These are phyloP conservation scores for Austrolebias charrua DNA, from an alignment of 2,797 vertebrate genomes.

Conservation along the genomic window DNA sequence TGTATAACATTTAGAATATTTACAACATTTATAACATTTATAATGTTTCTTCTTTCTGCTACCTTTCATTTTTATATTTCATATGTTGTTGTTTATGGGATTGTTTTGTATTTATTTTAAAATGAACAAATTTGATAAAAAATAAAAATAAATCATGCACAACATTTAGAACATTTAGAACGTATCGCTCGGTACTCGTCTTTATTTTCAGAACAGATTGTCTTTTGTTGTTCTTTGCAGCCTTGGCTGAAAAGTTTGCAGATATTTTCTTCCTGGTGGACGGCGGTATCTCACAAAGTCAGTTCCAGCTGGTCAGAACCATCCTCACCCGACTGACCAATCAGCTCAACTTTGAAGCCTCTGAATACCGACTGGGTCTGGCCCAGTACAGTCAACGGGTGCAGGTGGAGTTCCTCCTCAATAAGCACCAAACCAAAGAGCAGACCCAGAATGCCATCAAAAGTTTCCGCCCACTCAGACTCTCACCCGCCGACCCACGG, in stretches of 20 bases:
- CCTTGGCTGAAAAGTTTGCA: conserved; percentile 72
- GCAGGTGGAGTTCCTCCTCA: conserved; percentile 78
- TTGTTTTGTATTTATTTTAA: too few species aligned
- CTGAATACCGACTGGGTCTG: conserved; percentile 78
- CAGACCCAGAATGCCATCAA: conserved; percentile 54
- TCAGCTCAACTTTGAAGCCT: conserved; percentile 71
- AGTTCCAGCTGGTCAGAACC: conserved; percentile 62
- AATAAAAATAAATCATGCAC: too few species aligned
- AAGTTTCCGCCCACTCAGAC: conserved; percentile 33
- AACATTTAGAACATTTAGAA: too few species aligned
- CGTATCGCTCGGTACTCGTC: too few species aligned
- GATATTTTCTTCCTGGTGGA: conserved; percentile 86
- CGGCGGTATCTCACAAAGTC: conserved; percentile 41
- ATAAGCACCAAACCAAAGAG: conserved; percentile 64
- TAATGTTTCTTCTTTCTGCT: too few species aligned
- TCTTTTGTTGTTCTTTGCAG: conserved; percentile 49
- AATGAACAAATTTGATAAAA: too few species aligned
- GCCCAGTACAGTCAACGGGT: conserved; percentile 75
- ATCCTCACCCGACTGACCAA: conserved; percentile 62
- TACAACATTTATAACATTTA: too few species aligned
- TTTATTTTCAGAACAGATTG: background rate
- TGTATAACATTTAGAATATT: too few species aligned
- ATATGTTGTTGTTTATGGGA: too few species aligned
- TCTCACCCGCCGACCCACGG: conserved; percentile 42
- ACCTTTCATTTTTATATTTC: too few species aligned